Conservation (phyloP, 2,113 vertebrate genomes). For the Corythornis madagascariensis region DNA sequence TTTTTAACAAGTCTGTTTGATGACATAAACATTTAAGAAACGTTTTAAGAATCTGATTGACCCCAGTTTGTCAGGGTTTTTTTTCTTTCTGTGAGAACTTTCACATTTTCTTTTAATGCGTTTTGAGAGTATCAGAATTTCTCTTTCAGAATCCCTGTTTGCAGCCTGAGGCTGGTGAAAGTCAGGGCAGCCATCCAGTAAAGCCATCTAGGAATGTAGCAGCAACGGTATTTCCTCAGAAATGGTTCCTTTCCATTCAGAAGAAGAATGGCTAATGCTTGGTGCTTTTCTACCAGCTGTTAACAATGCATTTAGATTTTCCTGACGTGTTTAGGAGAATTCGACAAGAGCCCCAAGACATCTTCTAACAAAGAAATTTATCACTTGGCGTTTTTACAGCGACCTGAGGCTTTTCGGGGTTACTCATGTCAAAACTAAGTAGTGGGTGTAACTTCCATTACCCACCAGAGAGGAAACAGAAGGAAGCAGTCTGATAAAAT, state of each 20-base stretch:
- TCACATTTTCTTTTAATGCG: background rate
- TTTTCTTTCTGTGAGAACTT: background rate
- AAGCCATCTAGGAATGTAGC: conserved; percentile 26
- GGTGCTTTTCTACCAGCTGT: conserved; percentile 11
- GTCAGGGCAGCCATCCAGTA: background rate
- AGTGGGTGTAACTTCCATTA: conserved; percentile 43
- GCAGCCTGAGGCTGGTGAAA: background rate
- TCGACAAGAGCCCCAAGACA: conserved; percentile 15
- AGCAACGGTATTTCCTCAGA: conserved; percentile 37
- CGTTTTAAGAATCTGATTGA: background rate
- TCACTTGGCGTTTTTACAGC: background rate
- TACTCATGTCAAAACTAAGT: conserved; percentile 30
- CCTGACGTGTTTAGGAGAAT: conserved; percentile 30
- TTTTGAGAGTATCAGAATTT: background rate
- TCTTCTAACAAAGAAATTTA: conserved; percentile 9
- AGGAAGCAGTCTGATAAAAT: conserved; percentile 50
- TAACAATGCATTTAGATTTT: conserved; percentile 37
- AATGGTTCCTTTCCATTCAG: conserved; percentile 41
- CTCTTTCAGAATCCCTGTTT: background rate
- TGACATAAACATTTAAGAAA: background rate
- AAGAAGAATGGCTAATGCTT: conserved; percentile 10
- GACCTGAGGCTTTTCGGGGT: conserved; percentile 41
- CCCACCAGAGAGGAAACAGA: conserved; percentile 50
- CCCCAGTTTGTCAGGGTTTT: too few relatives aligned
- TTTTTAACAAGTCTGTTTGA: background rate